These are phyloP conservation scores for Drosophila algonquin DNA, from an alignment of 2,888 invertebrate species.

Conservation along the genomic window DNA sequence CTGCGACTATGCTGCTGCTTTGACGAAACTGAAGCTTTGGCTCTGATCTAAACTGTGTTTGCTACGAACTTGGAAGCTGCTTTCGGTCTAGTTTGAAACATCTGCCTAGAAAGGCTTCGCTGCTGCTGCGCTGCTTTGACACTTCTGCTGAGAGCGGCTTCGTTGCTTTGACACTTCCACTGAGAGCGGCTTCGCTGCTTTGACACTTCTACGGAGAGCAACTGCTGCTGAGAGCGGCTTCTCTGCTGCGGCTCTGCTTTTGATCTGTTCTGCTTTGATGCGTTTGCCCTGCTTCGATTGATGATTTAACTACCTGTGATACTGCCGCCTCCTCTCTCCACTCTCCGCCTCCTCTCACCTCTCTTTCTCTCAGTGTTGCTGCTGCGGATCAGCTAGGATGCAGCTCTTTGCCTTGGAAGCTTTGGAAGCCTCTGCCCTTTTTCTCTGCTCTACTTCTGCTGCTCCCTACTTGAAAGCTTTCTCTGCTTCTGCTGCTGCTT, in stretches of 20 bases:
- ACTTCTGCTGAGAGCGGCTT: too few relatives aligned
- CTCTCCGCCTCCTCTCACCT: too few relatives aligned
- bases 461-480: not conserved
- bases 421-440: not conserved
- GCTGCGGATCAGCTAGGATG: not conserved
- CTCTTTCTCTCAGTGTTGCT: not conserved
- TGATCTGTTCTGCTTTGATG: too few relatives aligned
- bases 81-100: not conserved
- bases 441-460: not conserved
- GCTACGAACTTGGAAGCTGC: not conserved
- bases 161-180: too few relatives aligned
- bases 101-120: not conserved
- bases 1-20: not conserved
- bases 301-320: not conserved
- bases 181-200: not conserved
- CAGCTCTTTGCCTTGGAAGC: not conserved
- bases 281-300: not conserved
- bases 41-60: not conserved
- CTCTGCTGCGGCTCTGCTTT: too few relatives aligned
- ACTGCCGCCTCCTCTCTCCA: not conserved
- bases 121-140: not conserved
- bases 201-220: too few relatives aligned
- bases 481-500: not conserved
- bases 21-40: not conserved
- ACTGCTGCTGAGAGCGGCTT: too few relatives aligned